Evolutionary conservation across 2,113 vertebrate genomes (phyloP).

Genomic region (Semnornis frantzii): DNA sequence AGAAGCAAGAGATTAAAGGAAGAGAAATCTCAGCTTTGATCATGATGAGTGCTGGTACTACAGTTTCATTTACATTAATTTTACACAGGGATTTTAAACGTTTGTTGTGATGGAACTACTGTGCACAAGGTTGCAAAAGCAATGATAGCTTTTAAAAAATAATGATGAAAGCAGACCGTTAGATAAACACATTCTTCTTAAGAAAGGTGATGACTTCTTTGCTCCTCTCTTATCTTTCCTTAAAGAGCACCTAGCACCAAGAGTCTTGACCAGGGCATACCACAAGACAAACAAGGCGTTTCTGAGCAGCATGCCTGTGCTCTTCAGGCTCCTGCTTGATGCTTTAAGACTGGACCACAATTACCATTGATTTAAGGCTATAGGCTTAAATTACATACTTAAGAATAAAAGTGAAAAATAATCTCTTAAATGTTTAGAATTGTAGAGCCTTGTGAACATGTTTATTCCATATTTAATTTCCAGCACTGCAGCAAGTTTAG

Average conservation of each 20-base stretch:
- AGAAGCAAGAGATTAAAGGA: not conserved
- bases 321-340: not conserved
- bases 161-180: not conserved
- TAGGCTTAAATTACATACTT: not conserved
- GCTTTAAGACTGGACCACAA: not conserved
- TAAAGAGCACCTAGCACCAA: not conserved
- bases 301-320: not conserved
- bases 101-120: not conserved
- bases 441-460: not conserved
- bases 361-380: not conserved
- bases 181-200: not conserved
- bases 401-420: not conserved
- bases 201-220: not conserved
- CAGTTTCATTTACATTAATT: not conserved
- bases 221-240: not conserved
- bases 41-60: not conserved
- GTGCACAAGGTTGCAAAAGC: not conserved
- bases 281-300: not conserved
- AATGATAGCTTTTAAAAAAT: not conserved
- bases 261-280: not conserved
- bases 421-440: not conserved
- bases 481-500: not conserved
- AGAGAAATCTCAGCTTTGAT: not conserved
- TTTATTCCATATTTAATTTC: not conserved
- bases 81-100: not conserved